Evolutionary conservation across 2,113 vertebrate genomes (phyloP).

Genomic region (Ploceus nigricollis): DNA sequence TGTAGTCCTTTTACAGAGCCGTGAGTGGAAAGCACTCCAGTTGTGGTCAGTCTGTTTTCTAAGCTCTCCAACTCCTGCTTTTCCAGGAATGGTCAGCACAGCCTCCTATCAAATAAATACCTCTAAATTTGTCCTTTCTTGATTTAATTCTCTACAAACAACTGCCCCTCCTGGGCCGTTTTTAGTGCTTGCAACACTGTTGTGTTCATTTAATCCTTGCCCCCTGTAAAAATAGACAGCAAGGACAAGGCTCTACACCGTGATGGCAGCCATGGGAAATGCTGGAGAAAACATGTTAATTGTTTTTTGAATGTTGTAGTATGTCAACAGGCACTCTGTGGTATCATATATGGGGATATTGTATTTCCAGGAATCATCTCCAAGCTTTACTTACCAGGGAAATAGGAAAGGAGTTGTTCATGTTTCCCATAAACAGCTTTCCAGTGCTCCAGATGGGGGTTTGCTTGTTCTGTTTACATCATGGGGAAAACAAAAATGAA

Average conservation of each 20-base stretch:
- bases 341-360: neutral
- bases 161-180: neutral
- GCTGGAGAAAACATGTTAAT: neutral
- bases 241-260: neutral
- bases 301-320: neutral
- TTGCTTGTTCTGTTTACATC: neutral
- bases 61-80: neutral
- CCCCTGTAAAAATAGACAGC: neutral
- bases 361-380: neutral
- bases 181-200: neutral
- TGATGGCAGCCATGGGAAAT: neutral
- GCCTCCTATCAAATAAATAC: neutral
- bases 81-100: neutral
- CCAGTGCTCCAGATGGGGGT: neutral
- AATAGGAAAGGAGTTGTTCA: neutral
- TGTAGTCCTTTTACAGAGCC: neutral
- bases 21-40: neutral
- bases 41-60: conserved; percentile 3
- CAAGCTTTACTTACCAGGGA: neutral
- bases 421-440: neutral
- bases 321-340: neutral
- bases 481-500: neutral
- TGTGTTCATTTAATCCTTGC: neutral
- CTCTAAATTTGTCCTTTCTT: neutral
- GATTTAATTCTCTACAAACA: neutral